Base-by-base conservation (phyloP, 2,113 vertebrate genomes). In the Progne subis region DNA sequence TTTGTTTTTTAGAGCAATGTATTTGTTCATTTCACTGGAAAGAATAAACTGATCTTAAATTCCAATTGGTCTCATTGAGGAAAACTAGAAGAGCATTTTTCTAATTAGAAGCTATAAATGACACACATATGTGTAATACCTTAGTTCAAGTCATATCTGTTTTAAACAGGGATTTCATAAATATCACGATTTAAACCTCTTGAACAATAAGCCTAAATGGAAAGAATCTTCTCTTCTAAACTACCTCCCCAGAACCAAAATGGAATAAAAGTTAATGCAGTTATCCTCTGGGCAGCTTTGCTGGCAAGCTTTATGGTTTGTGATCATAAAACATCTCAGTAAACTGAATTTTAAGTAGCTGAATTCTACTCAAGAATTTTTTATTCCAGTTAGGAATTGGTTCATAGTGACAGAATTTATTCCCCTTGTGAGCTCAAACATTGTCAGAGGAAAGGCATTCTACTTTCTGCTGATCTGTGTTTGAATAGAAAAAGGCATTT, bases 261-360 rank as follows among this genome's bases (percentile, higher is more conserved):
- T 86, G 88, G 49, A 82, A 93, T 72, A 76, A 55, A 91, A 85
- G 56, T 85, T 97, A 96, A 92, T 93, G 86, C 23, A 93, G 29
- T 90, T 92, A 89, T 84, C 80, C 64, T 69, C 71, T 68, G 25
- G 59, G 39, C 68, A 92, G 46, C 52, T 56, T 94, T 57, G 47
- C 50, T 95, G 78, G 60, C 81, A 95, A 87, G 79, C 79, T 92
- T 96, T 96, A 95, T 86, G 76, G 39, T 86, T 95, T 92, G 57
- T 86, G 92, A 95, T 92, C 77, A 95, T 83, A 97, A 96, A 96
- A 80, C 59, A 81, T 41, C 77, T 50, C 75, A 95, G 80, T 92
- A 94, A 96, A 96, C 88, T 94, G 90, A 93, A 95, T 96, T 97
- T 97, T 96, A 97, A 97, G 57, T 53, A 96, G 71, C 15, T 64